Conservation (phyloP, 2,888 invertebrate genomes). For the Petrophora chlorosata region DNA sequence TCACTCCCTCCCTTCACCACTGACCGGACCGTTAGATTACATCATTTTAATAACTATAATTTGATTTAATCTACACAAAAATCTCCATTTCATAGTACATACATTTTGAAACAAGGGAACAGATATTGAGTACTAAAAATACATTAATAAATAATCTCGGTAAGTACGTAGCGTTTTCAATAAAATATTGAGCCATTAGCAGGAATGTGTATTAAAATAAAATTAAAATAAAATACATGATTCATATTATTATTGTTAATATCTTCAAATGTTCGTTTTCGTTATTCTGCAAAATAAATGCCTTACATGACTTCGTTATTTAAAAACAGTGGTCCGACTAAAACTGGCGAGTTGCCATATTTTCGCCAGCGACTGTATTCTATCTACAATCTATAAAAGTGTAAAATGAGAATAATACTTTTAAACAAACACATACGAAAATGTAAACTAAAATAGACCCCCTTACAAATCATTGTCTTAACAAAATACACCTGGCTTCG, state of each 20-base stretch:
- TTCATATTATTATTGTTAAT: constrained; percentile 8
- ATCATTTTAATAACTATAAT: constrained; percentile 12
- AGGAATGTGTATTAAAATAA: constrained; percentile 47
- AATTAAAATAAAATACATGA: constrained; percentile 10
- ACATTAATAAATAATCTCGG: constrained; percentile 42
- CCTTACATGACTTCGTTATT: constrained; percentile 13
- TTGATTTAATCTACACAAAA: constrained; percentile 9
- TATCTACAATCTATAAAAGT: constrained; percentile 4
- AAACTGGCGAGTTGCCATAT: background rate
- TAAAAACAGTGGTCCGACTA: background rate
- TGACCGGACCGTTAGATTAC: constrained; percentile 2
- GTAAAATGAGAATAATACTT: constrained; percentile 41
- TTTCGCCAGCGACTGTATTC: background rate
- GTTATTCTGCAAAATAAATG: constrained; percentile 37
- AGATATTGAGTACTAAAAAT: constrained; percentile 1
- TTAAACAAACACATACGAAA: constrained; percentile 32
- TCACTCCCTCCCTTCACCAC: background rate
- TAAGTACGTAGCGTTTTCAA: constrained; percentile 50
- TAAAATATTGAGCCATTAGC: constrained; percentile 40
- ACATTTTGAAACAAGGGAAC: constrained; percentile 1
- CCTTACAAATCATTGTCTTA: background rate
- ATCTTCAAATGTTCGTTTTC: constrained; percentile 27
- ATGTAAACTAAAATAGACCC: constrained; percentile 4
- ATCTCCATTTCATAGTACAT: constrained; percentile 1
- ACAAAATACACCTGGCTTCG: too few relatives aligned